A percentile compares a stretch with the other conserved stretches of the same genome.
phyloP scores from a whole-genome alignment of 2,888 invertebrate genomes.

The Lathronympha strigana region DNA sequence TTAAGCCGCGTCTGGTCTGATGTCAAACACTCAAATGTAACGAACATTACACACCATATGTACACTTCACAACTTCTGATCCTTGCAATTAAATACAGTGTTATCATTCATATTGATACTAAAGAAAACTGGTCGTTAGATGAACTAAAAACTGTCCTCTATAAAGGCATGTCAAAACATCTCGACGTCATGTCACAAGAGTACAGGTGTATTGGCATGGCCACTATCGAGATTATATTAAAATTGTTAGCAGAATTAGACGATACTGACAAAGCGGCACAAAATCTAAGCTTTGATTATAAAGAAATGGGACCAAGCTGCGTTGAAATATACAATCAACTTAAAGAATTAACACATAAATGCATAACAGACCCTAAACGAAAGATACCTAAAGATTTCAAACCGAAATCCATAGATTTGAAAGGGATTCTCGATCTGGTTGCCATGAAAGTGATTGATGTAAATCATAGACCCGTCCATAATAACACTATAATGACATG shows the following conservation, averaged over 20 bases:
- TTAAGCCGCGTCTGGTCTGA: constrained; percentile 88
- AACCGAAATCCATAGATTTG: constrained; percentile 56
- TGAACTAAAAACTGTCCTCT: constrained; percentile 81
- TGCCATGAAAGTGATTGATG: constrained; percentile 59
- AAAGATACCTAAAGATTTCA: constrained; percentile 51
- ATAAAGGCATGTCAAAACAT: constrained; percentile 87
- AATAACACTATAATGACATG: constrained; percentile 72
- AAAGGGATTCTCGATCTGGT: constrained; percentile 61
- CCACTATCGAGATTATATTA: constrained; percentile 87
- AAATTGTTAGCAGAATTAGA: constrained; percentile 78
- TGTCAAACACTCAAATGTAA: constrained; percentile 84
- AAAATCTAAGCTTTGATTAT: constrained; percentile 87
- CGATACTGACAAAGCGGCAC: constrained; percentile 62
- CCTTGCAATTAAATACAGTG: constrained; percentile 79
- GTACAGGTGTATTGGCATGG: constrained; percentile 89
- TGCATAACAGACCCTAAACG: constrained; percentile 68
- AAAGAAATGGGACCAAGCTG: constrained; percentile 77
- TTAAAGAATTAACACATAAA: constrained; percentile 68
- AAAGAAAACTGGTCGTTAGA: constrained; percentile 58
- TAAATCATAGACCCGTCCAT: constrained; percentile 53
- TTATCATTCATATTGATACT: constrained; percentile 58
- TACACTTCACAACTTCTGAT: constrained; percentile 88
- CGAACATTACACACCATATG: constrained; percentile 88
- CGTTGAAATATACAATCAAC: constrained; percentile 73
- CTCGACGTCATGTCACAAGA: constrained; percentile 86